Evolutionary conservation across 2,113 vertebrate species (phyloP).

Genomic region (Colius striatus): DNA sequence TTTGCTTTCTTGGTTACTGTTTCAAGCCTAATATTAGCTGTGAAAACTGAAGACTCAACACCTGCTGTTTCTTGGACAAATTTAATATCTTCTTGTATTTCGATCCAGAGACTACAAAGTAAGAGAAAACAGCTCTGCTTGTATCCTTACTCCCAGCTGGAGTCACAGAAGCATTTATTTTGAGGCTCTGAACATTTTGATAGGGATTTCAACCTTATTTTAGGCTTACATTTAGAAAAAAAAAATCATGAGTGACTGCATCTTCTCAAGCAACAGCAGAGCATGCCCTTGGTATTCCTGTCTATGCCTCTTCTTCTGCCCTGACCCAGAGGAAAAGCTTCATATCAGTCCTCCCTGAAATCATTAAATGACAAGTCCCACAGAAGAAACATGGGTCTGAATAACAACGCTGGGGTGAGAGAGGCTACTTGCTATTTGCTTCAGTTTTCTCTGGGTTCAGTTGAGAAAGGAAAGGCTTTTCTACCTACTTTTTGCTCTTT

Average conservation of each 20-base stretch:
- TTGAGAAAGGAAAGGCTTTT: neutral
- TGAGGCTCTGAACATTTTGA: neutral
- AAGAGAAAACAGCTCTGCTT: neutral
- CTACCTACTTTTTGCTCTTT: neutral
- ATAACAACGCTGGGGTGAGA: neutral
- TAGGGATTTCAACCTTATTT: neutral
- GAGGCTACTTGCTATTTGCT: neutral
- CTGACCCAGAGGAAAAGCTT: neutral
- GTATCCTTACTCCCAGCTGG: neutral
- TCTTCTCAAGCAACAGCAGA: neutral
- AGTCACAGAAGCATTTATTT: neutral
- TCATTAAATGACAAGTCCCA: neutral
- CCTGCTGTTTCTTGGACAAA: neutral
- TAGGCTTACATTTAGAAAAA: neutral
- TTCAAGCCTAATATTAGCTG: conserved; percentile 17
- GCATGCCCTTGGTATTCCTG: neutral
- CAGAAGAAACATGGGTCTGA: neutral
- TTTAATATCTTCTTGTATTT: neutral
- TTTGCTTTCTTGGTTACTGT: conserved; percentile 1
- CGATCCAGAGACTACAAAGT: neutral
- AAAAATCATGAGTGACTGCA: neutral
- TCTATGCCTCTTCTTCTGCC: neutral
- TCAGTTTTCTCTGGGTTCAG: neutral
- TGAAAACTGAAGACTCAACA: neutral
- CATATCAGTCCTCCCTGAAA: neutral